Conservation (phyloP, 2,888 invertebrate species). For the Apamea sordens region DNA sequence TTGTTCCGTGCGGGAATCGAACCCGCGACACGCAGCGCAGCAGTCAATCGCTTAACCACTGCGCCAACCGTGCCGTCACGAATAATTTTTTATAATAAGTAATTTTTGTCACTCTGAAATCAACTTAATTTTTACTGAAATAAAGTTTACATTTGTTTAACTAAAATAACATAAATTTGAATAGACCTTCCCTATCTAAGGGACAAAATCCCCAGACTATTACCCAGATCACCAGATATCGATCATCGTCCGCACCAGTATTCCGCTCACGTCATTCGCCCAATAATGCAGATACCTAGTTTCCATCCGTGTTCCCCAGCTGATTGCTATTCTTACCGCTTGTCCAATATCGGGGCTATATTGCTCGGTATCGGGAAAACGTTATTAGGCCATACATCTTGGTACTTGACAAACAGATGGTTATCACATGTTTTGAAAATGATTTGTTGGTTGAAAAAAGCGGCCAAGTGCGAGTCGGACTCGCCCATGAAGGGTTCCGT, state of each 20-base stretch:
- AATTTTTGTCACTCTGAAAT: too few relatives aligned
- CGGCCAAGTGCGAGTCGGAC: too few relatives aligned
- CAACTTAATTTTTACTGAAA: too few relatives aligned
- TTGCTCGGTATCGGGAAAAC: slow-evolving; percentile 68
- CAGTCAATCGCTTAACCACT: too few relatives aligned
- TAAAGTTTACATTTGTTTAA: too few relatives aligned
- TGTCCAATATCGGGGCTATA: slow-evolving; percentile 77
- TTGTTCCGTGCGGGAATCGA: too few relatives aligned
- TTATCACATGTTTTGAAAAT: slow-evolving; percentile 64
- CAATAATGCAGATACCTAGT: slow-evolving; percentile 77
- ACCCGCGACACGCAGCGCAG: too few relatives aligned
- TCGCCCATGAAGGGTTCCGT: too few relatives aligned
- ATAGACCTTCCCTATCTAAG: background rate
- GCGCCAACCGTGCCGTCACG: too few relatives aligned
- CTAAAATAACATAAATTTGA: too few relatives aligned
- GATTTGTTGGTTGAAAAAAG: slow-evolving; percentile 55
- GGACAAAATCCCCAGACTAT: slow-evolving; percentile 15
- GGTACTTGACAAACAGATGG: slow-evolving; percentile 64
- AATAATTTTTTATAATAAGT: too few relatives aligned
- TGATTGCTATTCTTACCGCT: slow-evolving; percentile 82
- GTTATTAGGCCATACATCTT: slow-evolving; percentile 69
- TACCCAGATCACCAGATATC: slow-evolving; percentile 59
- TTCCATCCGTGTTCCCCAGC: slow-evolving; percentile 69
- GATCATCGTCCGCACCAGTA: slow-evolving; percentile 62
- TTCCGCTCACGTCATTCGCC: slow-evolving; percentile 73